Evolutionary conservation across 2,888 invertebrate genomes (phyloP).

Genomic region (Phymatocera aterrima): DNA sequence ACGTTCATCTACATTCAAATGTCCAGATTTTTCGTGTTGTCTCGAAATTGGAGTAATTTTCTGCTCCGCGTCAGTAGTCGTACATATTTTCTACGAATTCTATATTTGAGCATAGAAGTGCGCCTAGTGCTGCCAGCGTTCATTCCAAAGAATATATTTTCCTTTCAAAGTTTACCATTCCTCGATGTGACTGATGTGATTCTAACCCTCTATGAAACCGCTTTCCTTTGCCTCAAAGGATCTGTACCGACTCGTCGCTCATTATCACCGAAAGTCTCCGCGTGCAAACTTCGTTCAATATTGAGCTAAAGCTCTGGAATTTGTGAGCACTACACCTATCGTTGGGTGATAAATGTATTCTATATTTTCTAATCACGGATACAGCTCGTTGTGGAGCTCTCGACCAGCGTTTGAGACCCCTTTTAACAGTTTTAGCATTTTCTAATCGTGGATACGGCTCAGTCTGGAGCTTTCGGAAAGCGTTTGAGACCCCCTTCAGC

Average conservation of each 20-base stretch:
- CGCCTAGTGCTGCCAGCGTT: neutral
- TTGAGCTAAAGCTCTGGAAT: neutral
- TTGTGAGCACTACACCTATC: too few species aligned
- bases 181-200: too few species aligned
- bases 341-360: too few species aligned
- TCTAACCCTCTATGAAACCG: neutral
- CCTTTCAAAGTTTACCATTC: neutral
- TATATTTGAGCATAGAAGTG: conserved; percentile 8
- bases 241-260: neutral
- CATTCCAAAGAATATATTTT: conserved; percentile 19
- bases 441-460: too few species aligned
- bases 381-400: too few species aligned
- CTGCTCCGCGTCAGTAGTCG: neutral
- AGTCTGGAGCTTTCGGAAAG: neutral
- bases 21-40: neutral
- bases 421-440: too few species aligned
- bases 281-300: neutral
- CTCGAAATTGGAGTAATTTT: neutral
- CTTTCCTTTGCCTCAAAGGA: neutral
- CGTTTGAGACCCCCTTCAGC: neutral
- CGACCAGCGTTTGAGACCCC: too few species aligned
- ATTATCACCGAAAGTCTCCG: neutral
- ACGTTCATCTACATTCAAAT: neutral
- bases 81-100: conserved; percentile 15
- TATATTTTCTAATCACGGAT: too few species aligned